Evolutionary conservation across 2,113 vertebrate genomes (phyloP).

Genomic region (cattle (Bos taurus)): ARS-UCD2.0 NC_037345.1:62963501-62964000

Average conservation of each 20-base stretch:
- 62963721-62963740: background rate
- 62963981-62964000: background rate
- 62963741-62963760: background rate
- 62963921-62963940: no score
- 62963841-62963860: background rate
- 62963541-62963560: background rate
- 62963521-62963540: background rate
- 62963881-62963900: rapidly evolving
- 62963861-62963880: background rate
- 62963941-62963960: rapidly evolving
- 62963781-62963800: rapidly evolving
- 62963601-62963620: background rate
- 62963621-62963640: background rate
- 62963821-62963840: background rate
- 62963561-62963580: no score
- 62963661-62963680: background rate
- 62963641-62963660: no score
- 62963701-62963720: background rate
- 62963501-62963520: background rate
- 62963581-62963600: background rate
- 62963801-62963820: background rate
- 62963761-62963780: background rate
- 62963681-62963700: background rate
- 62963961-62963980: background rate
- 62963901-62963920: rapidly evolving